phyloP scores from a whole-genome alignment of 2,888 invertebrate genomes.

The Carcina quercana region DNA sequence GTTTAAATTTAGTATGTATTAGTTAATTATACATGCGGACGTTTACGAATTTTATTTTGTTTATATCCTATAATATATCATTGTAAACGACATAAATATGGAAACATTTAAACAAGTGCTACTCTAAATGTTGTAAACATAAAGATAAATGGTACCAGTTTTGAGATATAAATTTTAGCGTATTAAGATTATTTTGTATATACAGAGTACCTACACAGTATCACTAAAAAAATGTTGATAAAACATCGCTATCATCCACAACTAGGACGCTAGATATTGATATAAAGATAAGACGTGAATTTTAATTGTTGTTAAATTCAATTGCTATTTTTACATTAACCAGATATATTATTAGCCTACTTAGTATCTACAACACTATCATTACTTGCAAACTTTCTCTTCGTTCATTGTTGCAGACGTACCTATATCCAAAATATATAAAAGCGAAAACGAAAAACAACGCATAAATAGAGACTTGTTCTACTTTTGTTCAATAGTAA shows the following conservation, averaged over 20 bases:
- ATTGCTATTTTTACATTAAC: not conserved
- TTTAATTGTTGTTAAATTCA: constrained; percentile 23
- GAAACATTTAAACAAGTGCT: too few species aligned
- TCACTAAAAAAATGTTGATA: constrained; percentile 26
- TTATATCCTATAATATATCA: too few species aligned
- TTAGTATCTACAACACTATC: constrained; percentile 7
- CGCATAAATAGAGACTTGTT: constrained; percentile 7
- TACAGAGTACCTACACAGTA: constrained; percentile 3
- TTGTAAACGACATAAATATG: too few species aligned
- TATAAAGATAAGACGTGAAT: constrained; percentile 42
- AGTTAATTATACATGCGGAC: too few species aligned
- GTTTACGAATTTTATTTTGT: too few species aligned
- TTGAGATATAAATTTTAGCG: too few species aligned
- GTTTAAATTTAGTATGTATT: too few species aligned
- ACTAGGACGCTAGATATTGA: constrained; percentile 43
- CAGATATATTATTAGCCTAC: constrained; percentile 8
- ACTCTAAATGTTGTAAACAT: too few species aligned
- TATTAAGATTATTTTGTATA: not conserved
- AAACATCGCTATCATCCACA: constrained; percentile 40
- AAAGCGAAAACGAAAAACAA: constrained; percentile 11
- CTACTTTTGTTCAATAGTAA: constrained; percentile 6
- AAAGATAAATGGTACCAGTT: too few species aligned
- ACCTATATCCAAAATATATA: constrained; percentile 9
- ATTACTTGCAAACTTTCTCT: constrained; percentile 20
- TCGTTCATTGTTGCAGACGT: constrained; percentile 16